These are phyloP conservation scores for Salvelinus sp. DNA, from an alignment of 2,113 vertebrate genomes.

Conservation along the genomic window DNA sequence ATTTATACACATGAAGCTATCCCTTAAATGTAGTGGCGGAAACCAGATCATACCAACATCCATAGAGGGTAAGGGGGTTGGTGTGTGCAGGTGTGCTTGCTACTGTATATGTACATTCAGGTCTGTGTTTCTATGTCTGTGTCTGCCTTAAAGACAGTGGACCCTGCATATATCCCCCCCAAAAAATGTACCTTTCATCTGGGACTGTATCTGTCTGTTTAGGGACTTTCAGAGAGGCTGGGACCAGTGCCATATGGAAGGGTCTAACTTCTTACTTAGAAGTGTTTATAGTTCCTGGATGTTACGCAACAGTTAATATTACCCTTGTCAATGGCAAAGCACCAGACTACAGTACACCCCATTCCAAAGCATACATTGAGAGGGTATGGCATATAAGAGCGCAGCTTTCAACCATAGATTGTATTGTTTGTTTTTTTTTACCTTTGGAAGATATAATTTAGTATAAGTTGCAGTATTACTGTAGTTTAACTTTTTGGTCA, in stretches of 20 bases:
- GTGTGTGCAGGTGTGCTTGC: neutral
- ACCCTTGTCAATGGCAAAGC: neutral
- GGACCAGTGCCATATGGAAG: neutral
- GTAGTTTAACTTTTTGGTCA: neutral
- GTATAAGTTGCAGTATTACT: neutral
- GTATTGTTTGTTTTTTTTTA: neutral
- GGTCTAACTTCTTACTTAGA: neutral
- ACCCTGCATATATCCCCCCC: neutral
- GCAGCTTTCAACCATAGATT: no score
- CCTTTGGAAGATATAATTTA: neutral
- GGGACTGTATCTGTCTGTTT: neutral
- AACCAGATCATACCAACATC: neutral
- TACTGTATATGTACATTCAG: neutral
- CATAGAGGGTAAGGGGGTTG: neutral
- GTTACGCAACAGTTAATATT: neutral
- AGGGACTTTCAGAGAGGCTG: neutral
- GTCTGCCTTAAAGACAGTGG: neutral
- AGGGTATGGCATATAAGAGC: no score
- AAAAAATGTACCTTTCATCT: neutral
- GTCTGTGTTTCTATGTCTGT: neutral
- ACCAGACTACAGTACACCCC: neutral
- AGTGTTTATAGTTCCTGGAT: neutral
- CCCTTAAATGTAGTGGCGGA: constrained; percentile 13
- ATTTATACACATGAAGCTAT: constrained; percentile 37
- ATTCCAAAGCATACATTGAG: neutral